Conservation (phyloP, 2,113 vertebrate species). For the Stercorarius parasiticus region DNA sequence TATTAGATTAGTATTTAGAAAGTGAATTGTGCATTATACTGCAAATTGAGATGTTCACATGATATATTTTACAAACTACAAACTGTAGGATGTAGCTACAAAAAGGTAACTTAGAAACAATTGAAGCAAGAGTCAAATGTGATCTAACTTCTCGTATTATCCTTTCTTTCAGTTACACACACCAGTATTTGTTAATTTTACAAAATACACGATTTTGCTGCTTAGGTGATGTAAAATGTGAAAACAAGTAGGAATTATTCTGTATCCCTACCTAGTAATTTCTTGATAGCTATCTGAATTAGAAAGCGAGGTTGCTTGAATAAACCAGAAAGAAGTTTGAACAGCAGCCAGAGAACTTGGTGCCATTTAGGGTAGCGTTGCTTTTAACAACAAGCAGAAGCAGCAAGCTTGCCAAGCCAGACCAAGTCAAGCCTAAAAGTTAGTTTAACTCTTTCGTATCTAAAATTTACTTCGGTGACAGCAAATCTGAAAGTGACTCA, state of each 20-base stretch:
- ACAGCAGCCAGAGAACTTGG: conserved; percentile 22
- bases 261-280: background rate
- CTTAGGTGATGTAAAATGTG: background rate
- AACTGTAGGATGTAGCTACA: background rate
- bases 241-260: background rate
- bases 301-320: background rate
- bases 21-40: background rate
- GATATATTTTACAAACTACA: background rate
- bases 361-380: conserved; percentile 55
- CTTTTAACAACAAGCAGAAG: background rate
- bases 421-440: background rate
- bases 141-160: background rate
- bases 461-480: background rate
- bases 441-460: conserved; percentile 40
- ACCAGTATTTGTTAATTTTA: background rate
- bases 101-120: background rate
- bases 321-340: background rate
- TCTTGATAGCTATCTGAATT: background rate
- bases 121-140: background rate
- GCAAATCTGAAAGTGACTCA: background rate
- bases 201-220: background rate
- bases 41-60: background rate
- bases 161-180: background rate
- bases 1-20: background rate
- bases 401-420: background rate